Evolutionary conservation across 1,140 invertebrate genomes (phyloP), one percentile per base, ranked within the genome.

Genomic region (Temnothorax longispinosus): DNA sequence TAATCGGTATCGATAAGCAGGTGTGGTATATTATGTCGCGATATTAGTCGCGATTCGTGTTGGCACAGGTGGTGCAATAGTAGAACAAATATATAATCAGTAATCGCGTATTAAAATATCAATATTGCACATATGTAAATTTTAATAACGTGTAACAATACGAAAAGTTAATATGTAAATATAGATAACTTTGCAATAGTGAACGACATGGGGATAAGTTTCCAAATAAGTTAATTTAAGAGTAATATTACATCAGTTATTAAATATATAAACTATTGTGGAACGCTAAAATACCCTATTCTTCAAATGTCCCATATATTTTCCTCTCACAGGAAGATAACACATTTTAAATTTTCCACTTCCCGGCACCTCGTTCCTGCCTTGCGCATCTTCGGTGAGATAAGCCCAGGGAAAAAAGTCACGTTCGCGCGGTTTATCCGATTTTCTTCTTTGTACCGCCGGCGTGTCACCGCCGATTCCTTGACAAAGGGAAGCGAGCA

Each of bases 1-100:
- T 75, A 75, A 60, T 84, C 54, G 38, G 27, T 82, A 82, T 82
- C 54, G 80, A 84, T 84, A 84, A 84, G 50, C 80, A 74, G 80
- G 27, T 74, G 52, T n/a, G 41, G 8, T 56, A 60, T 84, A 47
- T 60, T 54, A 35, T 21, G 27, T 18, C 47, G 35, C 35, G 15
- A 15, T 69, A 52, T 67, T 64, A 27, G 1, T 47, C 7, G 10
- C 21, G 38, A 50, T 84, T 75, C 6, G 27, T 75, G 56, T 84
- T 75, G n/a, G 80, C 54, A 75, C 69, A 84, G 80, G 41, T 74
- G 77, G n/a, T n/a, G 54, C 69, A 15, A 74, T 74, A 75, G 74
- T 84, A 74, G 5, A n/a, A 82, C n/a, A 60, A 60, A 47, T 44
- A 13, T 84, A 44, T 82, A n/a, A 74, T 75, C 52, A n/a, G 71